Evolutionary conservation across 2,797 vertebrate species (phyloP).

Genomic region (Aplochiton taeniatus): DNA sequence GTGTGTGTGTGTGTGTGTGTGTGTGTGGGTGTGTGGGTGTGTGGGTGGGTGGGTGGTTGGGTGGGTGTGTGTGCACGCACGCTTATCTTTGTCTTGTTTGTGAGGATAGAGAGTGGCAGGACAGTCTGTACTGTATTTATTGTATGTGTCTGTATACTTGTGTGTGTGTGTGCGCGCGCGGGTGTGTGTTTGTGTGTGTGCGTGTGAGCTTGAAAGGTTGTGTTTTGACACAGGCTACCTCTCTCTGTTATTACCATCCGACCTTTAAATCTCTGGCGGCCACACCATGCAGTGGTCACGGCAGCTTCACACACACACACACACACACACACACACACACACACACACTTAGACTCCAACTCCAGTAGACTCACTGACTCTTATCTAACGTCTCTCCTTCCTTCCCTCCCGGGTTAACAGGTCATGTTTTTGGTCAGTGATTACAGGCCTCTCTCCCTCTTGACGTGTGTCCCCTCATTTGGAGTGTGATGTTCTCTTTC

Average conservation of each 20-base stretch:
- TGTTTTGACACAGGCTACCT: background rate
- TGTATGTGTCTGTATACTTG: background rate
- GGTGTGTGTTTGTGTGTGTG: background rate
- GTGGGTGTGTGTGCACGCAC: constrained; percentile 13
- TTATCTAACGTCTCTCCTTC: background rate
- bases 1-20: constrained; percentile 19
- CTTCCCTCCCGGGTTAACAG: too few relatives aligned
- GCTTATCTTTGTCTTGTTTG: background rate
- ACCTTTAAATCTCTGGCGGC: background rate
- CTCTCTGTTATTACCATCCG: background rate
- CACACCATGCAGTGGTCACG: background rate
- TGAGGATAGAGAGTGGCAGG: background rate
- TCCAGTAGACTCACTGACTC: background rate
- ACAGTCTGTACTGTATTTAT: background rate
- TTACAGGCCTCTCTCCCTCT: too few relatives aligned
- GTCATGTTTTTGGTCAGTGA: too few relatives aligned
- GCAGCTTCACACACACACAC: background rate
- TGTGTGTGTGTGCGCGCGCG: background rate
- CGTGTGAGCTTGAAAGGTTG: background rate
- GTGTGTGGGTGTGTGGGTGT: constrained; percentile 18
- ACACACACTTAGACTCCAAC: background rate
- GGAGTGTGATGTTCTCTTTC: too few relatives aligned
- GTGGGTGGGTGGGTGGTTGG: constrained; percentile 2
- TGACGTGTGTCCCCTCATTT: too few relatives aligned
- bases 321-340: background rate